A percentile compares a stretch with the other conserved stretches of the same genome.
Evolutionary conservation across 2,888 invertebrate genomes (phyloP).

Genomic region (Noctua janthe): DNA sequence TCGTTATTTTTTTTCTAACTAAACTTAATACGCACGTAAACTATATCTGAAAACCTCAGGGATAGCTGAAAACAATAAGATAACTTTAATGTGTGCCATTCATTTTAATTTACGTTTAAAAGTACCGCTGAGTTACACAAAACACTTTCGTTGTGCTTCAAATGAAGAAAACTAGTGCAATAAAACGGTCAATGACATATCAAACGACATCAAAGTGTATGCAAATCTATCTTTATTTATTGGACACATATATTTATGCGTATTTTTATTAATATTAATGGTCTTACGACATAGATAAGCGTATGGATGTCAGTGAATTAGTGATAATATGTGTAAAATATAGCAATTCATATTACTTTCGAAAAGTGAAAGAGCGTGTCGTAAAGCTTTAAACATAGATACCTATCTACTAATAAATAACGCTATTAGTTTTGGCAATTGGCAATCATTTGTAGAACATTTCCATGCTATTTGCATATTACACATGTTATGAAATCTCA

Average conservation of each 20-base stretch:
- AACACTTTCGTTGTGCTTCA: constrained; percentile 48
- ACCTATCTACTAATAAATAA: constrained; percentile 38
- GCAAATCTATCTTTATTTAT: constrained; percentile 56
- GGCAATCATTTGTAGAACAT: constrained; percentile 50
- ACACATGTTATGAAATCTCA: constrained; percentile 25
- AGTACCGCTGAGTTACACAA: constrained; percentile 26
- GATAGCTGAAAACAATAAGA: constrained; percentile 17
- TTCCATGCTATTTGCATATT: constrained; percentile 47
- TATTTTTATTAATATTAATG: constrained; percentile 40
- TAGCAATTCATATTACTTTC: constrained; percentile 54
- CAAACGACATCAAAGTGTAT: constrained; percentile 42
- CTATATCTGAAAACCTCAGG: constrained; percentile 11
- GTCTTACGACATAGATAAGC: constrained; percentile 30
- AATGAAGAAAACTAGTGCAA: constrained; percentile 51
- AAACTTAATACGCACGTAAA: too few relatives aligned
- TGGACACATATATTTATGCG: constrained; percentile 33
- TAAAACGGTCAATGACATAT: constrained; percentile 61
- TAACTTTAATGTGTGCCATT: constrained; percentile 24
- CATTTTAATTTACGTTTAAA: constrained; percentile 15
- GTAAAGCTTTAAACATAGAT: constrained; percentile 33
- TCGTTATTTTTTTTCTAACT: not conserved
- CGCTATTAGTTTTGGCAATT: constrained; percentile 55
- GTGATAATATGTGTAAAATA: constrained; percentile 37
- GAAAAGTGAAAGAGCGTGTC: constrained; percentile 60
- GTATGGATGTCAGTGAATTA: constrained; percentile 16